Evolutionary conservation across 2,888 invertebrate genomes (phyloP).

Genomic region (Temnothorax ravouxi): DNA sequence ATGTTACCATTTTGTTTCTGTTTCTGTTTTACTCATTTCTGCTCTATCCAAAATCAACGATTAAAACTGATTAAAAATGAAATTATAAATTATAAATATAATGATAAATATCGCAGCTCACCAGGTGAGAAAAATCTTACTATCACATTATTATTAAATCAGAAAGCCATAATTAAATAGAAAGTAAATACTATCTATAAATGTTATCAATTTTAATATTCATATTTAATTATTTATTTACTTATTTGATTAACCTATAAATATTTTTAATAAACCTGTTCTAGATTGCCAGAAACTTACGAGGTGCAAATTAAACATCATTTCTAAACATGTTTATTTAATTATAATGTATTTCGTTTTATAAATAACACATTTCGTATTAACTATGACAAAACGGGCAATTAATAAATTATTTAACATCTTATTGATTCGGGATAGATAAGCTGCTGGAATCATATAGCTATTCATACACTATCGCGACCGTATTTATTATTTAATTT

Average conservation of each 20-base stretch:
- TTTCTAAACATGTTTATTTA: neutral
- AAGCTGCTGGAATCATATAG: neutral
- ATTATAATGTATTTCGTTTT: neutral
- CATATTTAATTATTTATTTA: neutral
- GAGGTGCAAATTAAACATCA: neutral
- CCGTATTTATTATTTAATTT: neutral
- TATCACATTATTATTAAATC: neutral
- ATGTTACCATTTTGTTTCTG: neutral
- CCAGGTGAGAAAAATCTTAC: neutral
- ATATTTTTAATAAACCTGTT: neutral
- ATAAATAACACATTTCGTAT: neutral
- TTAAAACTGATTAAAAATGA: neutral
- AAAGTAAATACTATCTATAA: neutral
- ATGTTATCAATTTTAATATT: neutral
- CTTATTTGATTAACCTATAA: neutral
- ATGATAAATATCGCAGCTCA: neutral
- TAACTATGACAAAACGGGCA: neutral
- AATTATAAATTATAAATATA: neutral
- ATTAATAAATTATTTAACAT: slow-evolving; percentile 17
- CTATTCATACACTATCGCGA: neutral
- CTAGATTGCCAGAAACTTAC: neutral
- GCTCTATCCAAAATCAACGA: neutral
- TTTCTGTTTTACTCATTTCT: neutral
- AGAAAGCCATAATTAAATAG: neutral
- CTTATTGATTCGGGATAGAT: neutral